Evolutionary conservation across 2,797 vertebrate genomes (phyloP), one percentile per base, ranked within the genome.

Genomic region (Molossus molossus): DNA sequence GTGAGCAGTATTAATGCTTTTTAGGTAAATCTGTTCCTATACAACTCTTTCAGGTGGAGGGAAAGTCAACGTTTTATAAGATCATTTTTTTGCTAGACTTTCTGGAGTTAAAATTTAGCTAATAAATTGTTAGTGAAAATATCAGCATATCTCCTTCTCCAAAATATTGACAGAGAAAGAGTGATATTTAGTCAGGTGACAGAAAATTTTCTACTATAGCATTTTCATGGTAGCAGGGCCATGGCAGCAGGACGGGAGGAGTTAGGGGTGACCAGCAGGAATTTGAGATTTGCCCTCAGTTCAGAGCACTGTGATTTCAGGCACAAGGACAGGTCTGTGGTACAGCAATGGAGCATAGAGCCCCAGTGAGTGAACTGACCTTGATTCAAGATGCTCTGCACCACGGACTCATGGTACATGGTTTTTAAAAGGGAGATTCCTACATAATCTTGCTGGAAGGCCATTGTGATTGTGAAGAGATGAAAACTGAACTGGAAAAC

Each of bases 81-180:
- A 57, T 77, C 79, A 70, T 8, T 50, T 81, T 81, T 73, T 5
- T 92, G n/a, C 62, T 60, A 40, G 72, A 72, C 10, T 65, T 23
- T 55, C 76, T 64, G 53, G 50, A 87, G 50, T 82, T 83, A 72
- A 91, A 80, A 70, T 65, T 73, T 69, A 64, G 48, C 37, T 72
- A 85, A 80, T 20, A 75, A 75, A 33, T 60, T 85, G 18, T 88
- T 94, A 55, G 67, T 81, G 90, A 90, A 82, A 92, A 87, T 83
- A 40, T 33, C n/a, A 60, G 25, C 64, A 11, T 72, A 67, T 37
- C 37, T 81, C 9, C 23, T 53, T 90, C 64, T 95, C 70, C 83
- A 92, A 92, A 87, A 73, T 67, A 82, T 27, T 72, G 76, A 92
- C 93, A 82, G 15, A 89, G 27, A 93, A 83, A 65, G 70, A 84